A percentile compares a stretch with the other conserved stretches of the same genome.
These are phyloP conservation scores for Cremastinae sp. DNA, from an alignment of 2,888 invertebrate genomes.

Conservation along the genomic window DNA sequence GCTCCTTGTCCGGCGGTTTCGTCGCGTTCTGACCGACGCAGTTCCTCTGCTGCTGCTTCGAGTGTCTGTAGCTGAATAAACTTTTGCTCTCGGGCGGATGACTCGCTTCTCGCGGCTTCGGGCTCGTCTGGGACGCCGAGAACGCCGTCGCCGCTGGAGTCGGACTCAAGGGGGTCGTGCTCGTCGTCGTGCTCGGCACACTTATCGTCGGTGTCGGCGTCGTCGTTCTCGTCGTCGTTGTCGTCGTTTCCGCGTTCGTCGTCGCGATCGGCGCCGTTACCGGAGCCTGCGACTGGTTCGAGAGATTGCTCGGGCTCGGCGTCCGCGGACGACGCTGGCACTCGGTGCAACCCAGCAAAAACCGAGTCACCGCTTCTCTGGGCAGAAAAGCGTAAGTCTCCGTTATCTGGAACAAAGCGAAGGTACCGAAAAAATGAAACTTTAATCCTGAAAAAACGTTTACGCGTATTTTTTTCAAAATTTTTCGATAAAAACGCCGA, in stretches of 20 bases:
- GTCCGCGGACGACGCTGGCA: conserved; percentile 91
- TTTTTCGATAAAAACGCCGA: too few species aligned
- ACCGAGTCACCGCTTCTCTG: conserved; percentile 97
- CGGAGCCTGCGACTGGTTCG: conserved; percentile 68
- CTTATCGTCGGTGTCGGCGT: conserved; percentile 61
- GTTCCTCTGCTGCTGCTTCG: conserved; percentile 65
- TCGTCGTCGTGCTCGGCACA: conserved; percentile 60
- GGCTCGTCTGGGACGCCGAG: conserved; percentile 65
- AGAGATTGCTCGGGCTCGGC: conserved; percentile 81
- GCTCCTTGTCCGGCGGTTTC: conserved; percentile 63
- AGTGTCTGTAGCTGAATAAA: conserved; percentile 75
- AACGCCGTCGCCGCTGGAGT: conserved; percentile 67
- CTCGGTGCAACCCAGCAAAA: conserved; percentile 96
- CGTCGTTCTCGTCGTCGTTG: conserved; percentile 64
- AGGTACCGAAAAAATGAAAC: neutral
- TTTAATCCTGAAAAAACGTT: too few species aligned
- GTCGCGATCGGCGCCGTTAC: conserved; percentile 71
- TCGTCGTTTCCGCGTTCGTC: conserved; percentile 55
- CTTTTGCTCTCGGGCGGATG: conserved; percentile 74
- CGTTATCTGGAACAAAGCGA: conserved; percentile 88
- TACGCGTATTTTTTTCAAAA: too few species aligned
- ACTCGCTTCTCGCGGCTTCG: conserved; percentile 73
- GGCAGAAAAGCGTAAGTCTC: conserved; percentile 98
- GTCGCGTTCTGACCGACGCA: conserved; percentile 53
- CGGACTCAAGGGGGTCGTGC: conserved; percentile 68